These are phyloP conservation scores for Syngnathus acus DNA, from an alignment of 2,797 vertebrate genomes.

Conservation along the genomic window DNA sequence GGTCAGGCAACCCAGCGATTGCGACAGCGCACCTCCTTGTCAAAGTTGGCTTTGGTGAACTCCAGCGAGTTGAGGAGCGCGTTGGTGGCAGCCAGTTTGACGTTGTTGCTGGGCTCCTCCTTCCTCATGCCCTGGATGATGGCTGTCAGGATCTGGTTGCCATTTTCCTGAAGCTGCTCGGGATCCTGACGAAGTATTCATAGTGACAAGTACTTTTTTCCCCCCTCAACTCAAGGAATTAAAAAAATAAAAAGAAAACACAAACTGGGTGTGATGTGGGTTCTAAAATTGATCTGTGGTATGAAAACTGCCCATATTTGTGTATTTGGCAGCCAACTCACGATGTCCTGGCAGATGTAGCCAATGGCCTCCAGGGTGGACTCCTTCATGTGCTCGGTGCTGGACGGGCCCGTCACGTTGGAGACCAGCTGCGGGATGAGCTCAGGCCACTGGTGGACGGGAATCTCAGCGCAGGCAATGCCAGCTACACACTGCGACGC, in stretches of 20 bases:
- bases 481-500: conserved; percentile 97
- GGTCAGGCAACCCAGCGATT: not conserved
- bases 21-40: conserved; percentile 81
- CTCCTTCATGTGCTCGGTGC: conserved; percentile 98
- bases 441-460: conserved; percentile 94
- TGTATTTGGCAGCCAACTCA: conserved; percentile 61
- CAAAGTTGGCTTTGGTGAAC: conserved; percentile 97
- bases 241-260: not conserved
- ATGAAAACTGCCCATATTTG: too few species aligned
- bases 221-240: too few species aligned
- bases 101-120: conserved; percentile 97
- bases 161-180: conserved; percentile 95
- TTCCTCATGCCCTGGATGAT: conserved; percentile 99
- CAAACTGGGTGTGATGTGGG: too few species aligned
- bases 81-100: conserved; percentile 93
- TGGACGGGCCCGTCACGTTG: conserved; percentile 90
- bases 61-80: conserved; percentile 96
- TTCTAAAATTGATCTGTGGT: too few species aligned
- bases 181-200: conserved; percentile 73
- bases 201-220: too few species aligned
- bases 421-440: conserved; percentile 93
- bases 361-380: conserved; percentile 98
- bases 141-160: conserved; percentile 96
- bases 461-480: conserved; percentile 96
- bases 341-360: conserved; percentile 98